These are phyloP conservation scores for Dendrolimus punctatus DNA, from an alignment of 1,140 invertebrate species.

Conservation along the genomic window DNA sequence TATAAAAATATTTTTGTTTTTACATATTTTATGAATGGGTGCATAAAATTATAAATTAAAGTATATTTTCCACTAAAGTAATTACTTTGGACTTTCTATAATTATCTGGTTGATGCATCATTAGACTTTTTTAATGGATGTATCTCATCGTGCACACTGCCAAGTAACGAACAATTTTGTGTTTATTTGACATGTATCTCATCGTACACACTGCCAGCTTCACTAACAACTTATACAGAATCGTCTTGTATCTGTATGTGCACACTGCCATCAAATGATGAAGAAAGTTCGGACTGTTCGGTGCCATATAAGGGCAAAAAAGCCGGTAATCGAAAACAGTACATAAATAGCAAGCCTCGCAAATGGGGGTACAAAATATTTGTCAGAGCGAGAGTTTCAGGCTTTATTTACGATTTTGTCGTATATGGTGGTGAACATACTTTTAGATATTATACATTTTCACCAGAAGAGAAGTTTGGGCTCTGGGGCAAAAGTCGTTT, in stretches of 20 bases:
- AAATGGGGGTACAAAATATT: constrained; percentile 48
- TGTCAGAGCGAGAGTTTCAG: constrained; percentile 33
- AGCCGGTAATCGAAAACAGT: constrained; percentile 33
- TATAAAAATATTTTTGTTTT: constrained; percentile 4
- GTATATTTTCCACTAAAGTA: constrained; percentile 4
- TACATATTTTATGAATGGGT: constrained; percentile 4
- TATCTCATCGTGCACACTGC: constrained; percentile 12
- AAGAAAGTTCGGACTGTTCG: constrained; percentile 34
- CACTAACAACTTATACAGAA: constrained; percentile 13
- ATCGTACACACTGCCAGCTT: constrained; percentile 12
- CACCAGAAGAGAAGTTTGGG: constrained; percentile 19
- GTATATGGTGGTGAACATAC: constrained; percentile 33
- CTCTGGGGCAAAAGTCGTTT: constrained; percentile 22
- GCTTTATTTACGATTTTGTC: constrained; percentile 51
- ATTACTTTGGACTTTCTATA: constrained; percentile 6
- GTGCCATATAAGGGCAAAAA: constrained; percentile 58
- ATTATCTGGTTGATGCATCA: constrained; percentile 9
- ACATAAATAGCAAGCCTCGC: constrained; percentile 18
- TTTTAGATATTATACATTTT: constrained; percentile 17
- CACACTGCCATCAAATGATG: constrained; percentile 17
- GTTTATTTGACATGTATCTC: constrained; percentile 6
- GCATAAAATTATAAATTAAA: constrained; percentile 6
- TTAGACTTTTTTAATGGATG: constrained; percentile 10
- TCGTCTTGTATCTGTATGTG: constrained; percentile 10
- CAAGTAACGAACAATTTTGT: constrained; percentile 8